Base-by-base conservation (phyloP, 2,888 invertebrate species). In the Dryadula phaetusa region DNA sequence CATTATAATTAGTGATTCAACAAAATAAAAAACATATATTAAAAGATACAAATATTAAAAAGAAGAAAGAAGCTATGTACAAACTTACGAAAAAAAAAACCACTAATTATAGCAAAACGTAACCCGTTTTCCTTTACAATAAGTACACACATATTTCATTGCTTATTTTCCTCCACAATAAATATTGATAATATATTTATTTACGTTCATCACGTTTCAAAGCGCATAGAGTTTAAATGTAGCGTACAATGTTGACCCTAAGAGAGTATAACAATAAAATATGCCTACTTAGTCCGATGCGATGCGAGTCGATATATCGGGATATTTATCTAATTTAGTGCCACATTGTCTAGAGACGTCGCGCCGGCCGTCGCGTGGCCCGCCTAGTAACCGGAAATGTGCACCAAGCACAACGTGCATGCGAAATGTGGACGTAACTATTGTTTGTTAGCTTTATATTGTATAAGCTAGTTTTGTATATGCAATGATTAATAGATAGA, bases 341-440 rank as follows among this genome's bases (percentile, higher is more conserved):
- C 70, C 72, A 72, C 71, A 71, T 74, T 72, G 74, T 74, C 70
- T 70, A 62, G 64, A 56, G 47, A 58, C 52, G 63, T 49, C 64
- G 25, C 20, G 53, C 58, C 67, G 72, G 71, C 76, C 72, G 58
- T 58, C 64, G 64, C 64, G 64, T 64, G 64, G 64, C 58, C 79
- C 71, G 73, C 72, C 72, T 70, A 73, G 77, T 58, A 66, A 82
- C 82, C 85, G 86, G 86, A 86, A 86, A 81, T 82, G 82, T 81
- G 80, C 79, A 77, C 76, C 75, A 76, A 72, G 77, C 71, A 72
- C 75, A 81, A 82, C 78, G 79, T 82, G 82, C 79, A 85, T 83
- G 81, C 79, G 78, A 82, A 82, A 81, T 79, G 78, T 77, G 78
- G 81, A 82, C 84, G 84, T 83, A 85, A 82, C 83, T 77, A 74